Conservation (phyloP, 1,140 invertebrate species). For the Bombus balteatus region DNA sequence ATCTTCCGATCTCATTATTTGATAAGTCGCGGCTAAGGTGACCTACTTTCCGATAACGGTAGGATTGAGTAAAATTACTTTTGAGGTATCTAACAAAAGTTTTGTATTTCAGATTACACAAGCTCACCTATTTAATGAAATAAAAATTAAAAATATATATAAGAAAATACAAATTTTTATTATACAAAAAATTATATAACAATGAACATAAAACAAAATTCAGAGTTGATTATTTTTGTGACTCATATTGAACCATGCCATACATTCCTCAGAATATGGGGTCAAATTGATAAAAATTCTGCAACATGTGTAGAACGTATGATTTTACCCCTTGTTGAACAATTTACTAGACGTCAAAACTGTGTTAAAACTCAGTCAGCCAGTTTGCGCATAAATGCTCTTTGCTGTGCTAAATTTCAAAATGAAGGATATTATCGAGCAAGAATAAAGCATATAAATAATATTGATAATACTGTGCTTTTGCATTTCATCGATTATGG, state of each 20-base stretch:
- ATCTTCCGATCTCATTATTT: conserved; percentile 28
- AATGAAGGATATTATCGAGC: conserved; percentile 86
- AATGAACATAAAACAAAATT: conserved; percentile 39
- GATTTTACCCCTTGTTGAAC: conserved; percentile 78
- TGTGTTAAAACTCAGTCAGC: conserved; percentile 70
- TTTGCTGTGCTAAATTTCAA: conserved; percentile 87
- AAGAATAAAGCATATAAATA: conserved; percentile 81
- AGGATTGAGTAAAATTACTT: conserved; percentile 23
- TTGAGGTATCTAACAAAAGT: not conserved
- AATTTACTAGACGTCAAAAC: conserved; percentile 82
- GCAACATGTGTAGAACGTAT: conserved; percentile 83
- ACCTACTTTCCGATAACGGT: conserved; percentile 27
- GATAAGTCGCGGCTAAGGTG: conserved; percentile 11
- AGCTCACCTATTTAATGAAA: conserved; percentile 9
- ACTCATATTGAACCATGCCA: conserved; percentile 87
- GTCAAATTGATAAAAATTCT: conserved; percentile 84
- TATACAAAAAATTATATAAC: not conserved
- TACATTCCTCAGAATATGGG: conserved; percentile 87
- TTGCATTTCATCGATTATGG: conserved; percentile 89
- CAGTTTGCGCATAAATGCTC: conserved; percentile 79
- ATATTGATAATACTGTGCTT: conserved; percentile 80
- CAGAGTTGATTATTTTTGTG: conserved; percentile 79
- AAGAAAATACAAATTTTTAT: not conserved
- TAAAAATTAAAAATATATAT: not conserved
- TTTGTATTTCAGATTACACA: conserved; percentile 29